Base-by-base conservation (phyloP, 2,888 invertebrate genomes). In the Diloba caeruleocephala region DNA sequence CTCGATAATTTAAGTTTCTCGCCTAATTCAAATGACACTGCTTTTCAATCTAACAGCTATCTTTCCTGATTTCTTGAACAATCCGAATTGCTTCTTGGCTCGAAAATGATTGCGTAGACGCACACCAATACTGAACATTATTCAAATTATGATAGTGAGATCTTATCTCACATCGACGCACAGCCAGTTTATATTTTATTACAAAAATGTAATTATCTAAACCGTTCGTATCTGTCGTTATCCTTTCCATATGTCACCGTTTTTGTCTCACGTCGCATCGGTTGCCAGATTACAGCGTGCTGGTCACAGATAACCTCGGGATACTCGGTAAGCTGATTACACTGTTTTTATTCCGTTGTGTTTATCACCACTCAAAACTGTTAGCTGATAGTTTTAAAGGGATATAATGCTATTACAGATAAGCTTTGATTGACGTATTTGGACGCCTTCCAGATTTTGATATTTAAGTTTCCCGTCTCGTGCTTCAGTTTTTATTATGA, bases 321-420 rank as follows among this genome's bases (percentile, higher is more conserved):
- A 45, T 41, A 64, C 67, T 65, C 74, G 51, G 65, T 71, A 59
- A 75, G 76, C 79, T 78, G 84, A 85, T 84, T 83, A 82, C 76
- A 68, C 51, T 75, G 80, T 79, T 81, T 79, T 78, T 76, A 72
- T 74, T 63, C 65, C 45, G 59, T 41, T 52, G 65, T 66, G 59
- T 62, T 76, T 79, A 78, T 80, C 79, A 31, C 68, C 52, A 52
- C 65, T 67, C 65, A 58, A 68, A 72, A 74, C 62, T 60, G 74
- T 63, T 67, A 56, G 65, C 64, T 77, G 79, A 79, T 79, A 81
- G 75, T 73, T 81, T 76, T 73, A 65, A 77, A 76, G 70, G 72
- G 69, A 75, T 76, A 72, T 71, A 70, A 77, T 71, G 63, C 59
- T 71, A 72, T 79, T 74, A 71, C 37, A 56, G 79, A 81, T 81